Base-by-base conservation (phyloP, 2,113 vertebrate genomes). In the Artemisiospiza belli region DNA sequence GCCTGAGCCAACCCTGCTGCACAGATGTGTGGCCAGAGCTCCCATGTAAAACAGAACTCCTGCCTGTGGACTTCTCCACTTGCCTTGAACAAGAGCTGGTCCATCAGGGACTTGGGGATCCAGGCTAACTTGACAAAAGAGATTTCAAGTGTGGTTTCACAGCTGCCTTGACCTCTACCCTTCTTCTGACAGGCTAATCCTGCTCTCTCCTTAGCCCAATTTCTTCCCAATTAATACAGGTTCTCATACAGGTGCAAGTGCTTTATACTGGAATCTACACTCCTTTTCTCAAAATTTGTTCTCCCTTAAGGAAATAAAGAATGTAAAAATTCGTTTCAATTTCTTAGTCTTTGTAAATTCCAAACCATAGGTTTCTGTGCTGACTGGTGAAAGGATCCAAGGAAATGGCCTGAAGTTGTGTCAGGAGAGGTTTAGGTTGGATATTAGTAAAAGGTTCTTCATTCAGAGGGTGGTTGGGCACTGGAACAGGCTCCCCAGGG, bases 1-100 rank as follows among this genome's bases (percentile, higher is more conserved):
- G 58, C 27, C 51, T 46, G 27, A 74, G 31, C 30, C 61, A 76
- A 5, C 16, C 1, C 1, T 64, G 19, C 58, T 57, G 14, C 46
- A 57, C 23, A 67, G 25, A 51, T 1, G 0, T 18, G 47, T 30
- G 43, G 35, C 35, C 41, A 59, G 21, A 67, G 10, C 21, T 67
- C 16, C 23, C 35, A 1, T 0, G 0, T 12, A 46, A 67, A 43
- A 18, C 11, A n/a, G 11, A 17, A 43, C 1, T 14, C 24, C 51
- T 77, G 30, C 13, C 27, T 2, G 1, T 15, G 77, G 23, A 81
- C 37, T 20, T 67, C 18, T 69, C 28, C 3, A 0, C 28, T 78
- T 74, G 16, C 27, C 33, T 7, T 3, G 27, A 33, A 51, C 27
- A 35, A 35, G 9, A 70, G 18, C 43, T 43, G 31, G 19, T 8